Evolutionary conservation across 1,140 invertebrate genomes (phyloP), one percentile per base, ranked within the genome.

Genomic region (Trypoxylus dichotomus): DNA sequence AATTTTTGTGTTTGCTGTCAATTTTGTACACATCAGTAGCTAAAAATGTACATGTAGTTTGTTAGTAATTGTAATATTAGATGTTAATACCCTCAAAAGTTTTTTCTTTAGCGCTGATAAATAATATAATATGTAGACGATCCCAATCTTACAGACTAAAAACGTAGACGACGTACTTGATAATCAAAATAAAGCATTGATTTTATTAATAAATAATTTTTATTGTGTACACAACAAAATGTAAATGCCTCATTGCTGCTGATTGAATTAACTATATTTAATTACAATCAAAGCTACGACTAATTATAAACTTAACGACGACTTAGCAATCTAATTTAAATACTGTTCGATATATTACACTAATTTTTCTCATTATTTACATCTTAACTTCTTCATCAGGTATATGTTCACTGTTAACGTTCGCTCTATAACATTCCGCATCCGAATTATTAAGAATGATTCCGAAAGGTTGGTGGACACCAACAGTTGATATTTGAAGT

Each of bases 381-480:
- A 68, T 21, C 10, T 68, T 68, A 68, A 68, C 60, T 68, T 68
- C 60, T 27, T 68, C 27, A 8, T n/a, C 15, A 19, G 15, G 47
- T 54, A 54, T 54, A 54, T 54, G 19, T n/a, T 68, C 21, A 68
- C 60, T 68, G 15, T 27, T 68, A 68, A 68, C 60, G 24, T 68
- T 68, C 24, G 21, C 24, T 68, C 21, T 68, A 13, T 68, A 68
- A 15, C 60, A 68, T 10, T 68, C 60, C 13, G 11, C 21, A 68
- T 68, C 60, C 7, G 60, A 11, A 71, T 79, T 80, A 71, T 77
- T 79, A 8, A 85, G 78, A 41, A 86, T 73, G 37, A 79, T 81
- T 21, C 85, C 85, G 54, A 83, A 79, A 2, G 85, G 85, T 78
- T 86, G 85, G 25, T 83, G 80, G 76, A 85, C 78, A 72, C 75